These are phyloP conservation scores for Pterocles burchelli DNA, from an alignment of 2,113 vertebrate genomes.

Conservation along the genomic window DNA sequence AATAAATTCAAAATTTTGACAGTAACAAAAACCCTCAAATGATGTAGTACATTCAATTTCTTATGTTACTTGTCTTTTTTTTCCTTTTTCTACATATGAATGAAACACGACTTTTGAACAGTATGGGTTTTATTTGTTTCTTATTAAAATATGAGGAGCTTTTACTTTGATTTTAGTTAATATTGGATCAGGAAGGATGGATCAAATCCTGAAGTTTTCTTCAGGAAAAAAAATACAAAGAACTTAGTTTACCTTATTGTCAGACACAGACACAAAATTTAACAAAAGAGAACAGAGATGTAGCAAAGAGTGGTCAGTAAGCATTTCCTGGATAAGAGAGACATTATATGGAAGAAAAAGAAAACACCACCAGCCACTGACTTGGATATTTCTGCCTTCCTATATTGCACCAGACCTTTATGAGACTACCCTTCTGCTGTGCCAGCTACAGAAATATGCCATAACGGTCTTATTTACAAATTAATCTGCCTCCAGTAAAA, in stretches of 20 bases:
- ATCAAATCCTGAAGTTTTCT: background rate
- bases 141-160: background rate
- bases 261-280: background rate
- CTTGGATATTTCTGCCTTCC: background rate
- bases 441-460: background rate
- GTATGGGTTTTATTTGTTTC: background rate
- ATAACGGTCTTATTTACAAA: background rate
- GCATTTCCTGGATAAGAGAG: background rate
- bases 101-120: background rate
- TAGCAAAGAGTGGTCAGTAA: background rate
- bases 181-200: background rate
- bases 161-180: background rate
- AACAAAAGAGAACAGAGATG: background rate
- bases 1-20: background rate
- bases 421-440: background rate
- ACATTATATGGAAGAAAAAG: background rate
- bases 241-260: background rate
- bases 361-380: background rate
- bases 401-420: background rate
- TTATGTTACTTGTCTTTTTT: background rate
- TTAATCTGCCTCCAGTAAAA: background rate
- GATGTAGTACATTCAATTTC: background rate
- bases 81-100: background rate
- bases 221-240: background rate
- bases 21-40: background rate